Conservation (phyloP, 2,113 vertebrate species). For the Neodontobutis hainanensis region DNA sequence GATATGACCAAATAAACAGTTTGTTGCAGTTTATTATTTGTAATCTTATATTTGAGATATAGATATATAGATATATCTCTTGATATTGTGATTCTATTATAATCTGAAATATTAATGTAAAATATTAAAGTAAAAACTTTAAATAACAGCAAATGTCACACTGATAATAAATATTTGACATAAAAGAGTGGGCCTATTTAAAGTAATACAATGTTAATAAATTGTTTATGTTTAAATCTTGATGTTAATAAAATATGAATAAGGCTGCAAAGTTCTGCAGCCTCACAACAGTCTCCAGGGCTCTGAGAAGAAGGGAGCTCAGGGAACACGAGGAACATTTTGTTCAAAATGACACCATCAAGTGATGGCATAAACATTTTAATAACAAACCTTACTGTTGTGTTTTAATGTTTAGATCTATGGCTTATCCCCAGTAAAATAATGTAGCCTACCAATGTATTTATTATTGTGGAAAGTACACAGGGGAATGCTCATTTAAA, state of each 20-base stretch:
- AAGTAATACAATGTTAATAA: constrained; percentile 52
- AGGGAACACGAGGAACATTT: constrained; percentile 14
- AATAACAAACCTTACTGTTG: background rate
- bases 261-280: constrained; percentile 42
- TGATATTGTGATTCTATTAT: too few relatives aligned
- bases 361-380: background rate
- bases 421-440: too few relatives aligned
- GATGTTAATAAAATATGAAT: constrained; percentile 65
- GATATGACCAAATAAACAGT: background rate
- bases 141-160: too few relatives aligned
- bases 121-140: too few relatives aligned
- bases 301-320: constrained; percentile 15
- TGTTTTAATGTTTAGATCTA: background rate
- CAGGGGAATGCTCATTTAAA: too few relatives aligned
- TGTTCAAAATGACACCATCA: background rate
- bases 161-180: background rate
- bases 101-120: background rate
- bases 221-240: constrained; percentile 55
- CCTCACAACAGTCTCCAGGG: constrained; percentile 18
- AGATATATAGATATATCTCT: background rate
- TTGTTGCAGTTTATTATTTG: background rate
- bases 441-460: too few relatives aligned
- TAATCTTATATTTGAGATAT: background rate
- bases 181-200: constrained; percentile 17
- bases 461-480: too few relatives aligned